Base-by-base conservation (phyloP, 1,140 invertebrate genomes). In the Zaprionus kolodkinae region DNA sequence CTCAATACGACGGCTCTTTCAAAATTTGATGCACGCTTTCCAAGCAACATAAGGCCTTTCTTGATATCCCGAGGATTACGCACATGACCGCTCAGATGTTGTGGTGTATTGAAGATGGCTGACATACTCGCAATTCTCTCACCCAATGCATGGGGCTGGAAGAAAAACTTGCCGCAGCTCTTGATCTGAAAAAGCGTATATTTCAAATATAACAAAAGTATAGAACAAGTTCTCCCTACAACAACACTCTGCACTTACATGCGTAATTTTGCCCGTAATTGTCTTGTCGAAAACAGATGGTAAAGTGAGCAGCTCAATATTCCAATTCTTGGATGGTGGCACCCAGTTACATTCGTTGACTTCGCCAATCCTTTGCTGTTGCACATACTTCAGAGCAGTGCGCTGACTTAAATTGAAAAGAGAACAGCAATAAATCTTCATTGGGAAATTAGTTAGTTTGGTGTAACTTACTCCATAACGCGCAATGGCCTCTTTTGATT, bases 401-500 rank as follows among this genome's bases (percentile, higher is more conserved):
- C 13, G 40, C 0, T 57, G 63, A 6, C 91, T 92, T 4, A 17
- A 80, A 71, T 15, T 30, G 0, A 1, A n/a, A 40, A 40, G 25
- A 2, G 3, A 56, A 36, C 15, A 45, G 2, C 12, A n/a, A 1
- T 27, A 12, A 10, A 27, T 62, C 66, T 4, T 6, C 6, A 30
- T 30, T 30, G 27, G 3, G 17, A 67, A 2, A 3, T 11, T 11
- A 12, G 40, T 6, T 3, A 45, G 13, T 38, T 11, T 1, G 3
- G 0, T 6, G 15, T 6, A 5, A 77, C 73, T 68, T 82, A 91
- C 68, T 89, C 75, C 72, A 94, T 93, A 10, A 95, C 84, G 9
- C 93, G 91, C 27, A 97, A 91, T 0, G 87, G 81, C 27, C 95
- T 94, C 1, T 76, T 78, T 1, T 92, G 56, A 38, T 93, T 92